A percentile compares a stretch with the other conserved stretches of the same genome.
These are phyloP conservation scores for Dioctria rufipes DNA, from an alignment of 2,888 invertebrate genomes.

Conservation along the genomic window DNA sequence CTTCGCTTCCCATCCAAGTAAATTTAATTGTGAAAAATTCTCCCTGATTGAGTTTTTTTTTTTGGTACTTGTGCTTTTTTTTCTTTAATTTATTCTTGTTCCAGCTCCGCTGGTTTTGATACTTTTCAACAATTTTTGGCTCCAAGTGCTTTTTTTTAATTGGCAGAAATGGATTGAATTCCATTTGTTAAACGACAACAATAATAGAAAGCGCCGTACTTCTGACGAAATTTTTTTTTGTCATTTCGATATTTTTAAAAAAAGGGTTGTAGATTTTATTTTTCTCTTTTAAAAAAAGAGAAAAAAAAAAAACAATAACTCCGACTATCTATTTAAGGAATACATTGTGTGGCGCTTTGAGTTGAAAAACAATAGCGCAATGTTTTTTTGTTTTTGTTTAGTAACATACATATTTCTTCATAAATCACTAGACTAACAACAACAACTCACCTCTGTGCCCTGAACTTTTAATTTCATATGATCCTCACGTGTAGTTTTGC, in stretches of 20 bases:
- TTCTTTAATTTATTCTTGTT: background rate
- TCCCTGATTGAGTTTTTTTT: constrained; percentile 52
- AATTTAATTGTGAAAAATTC: constrained; percentile 56
- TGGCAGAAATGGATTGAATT: constrained; percentile 50
- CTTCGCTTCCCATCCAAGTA: background rate
- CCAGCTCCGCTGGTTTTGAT: constrained; percentile 1
- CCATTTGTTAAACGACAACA: constrained; percentile 42
- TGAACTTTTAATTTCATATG: constrained; percentile 99
- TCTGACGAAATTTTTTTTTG: background rate
- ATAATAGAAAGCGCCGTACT: constrained; percentile 2
- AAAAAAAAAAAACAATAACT: background rate
- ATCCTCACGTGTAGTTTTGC: constrained; percentile 97
- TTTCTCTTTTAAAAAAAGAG: background rate
- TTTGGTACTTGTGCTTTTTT: constrained; percentile 9
- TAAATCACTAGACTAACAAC: constrained; percentile 12
- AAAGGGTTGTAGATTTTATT: background rate
- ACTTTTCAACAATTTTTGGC: constrained; percentile 21
- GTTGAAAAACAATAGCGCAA: constrained; percentile 6
- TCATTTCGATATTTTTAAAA: background rate
- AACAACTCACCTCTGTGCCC: constrained; percentile 86
- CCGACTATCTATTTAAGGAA: background rate
- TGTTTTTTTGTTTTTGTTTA: background rate
- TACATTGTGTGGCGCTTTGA: background rate
- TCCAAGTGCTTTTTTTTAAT: constrained; percentile 33
- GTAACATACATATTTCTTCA: background rate